Evolutionary conservation across 2,113 vertebrate genomes (phyloP).

Genomic region (Melanerpes aurifrons): DNA sequence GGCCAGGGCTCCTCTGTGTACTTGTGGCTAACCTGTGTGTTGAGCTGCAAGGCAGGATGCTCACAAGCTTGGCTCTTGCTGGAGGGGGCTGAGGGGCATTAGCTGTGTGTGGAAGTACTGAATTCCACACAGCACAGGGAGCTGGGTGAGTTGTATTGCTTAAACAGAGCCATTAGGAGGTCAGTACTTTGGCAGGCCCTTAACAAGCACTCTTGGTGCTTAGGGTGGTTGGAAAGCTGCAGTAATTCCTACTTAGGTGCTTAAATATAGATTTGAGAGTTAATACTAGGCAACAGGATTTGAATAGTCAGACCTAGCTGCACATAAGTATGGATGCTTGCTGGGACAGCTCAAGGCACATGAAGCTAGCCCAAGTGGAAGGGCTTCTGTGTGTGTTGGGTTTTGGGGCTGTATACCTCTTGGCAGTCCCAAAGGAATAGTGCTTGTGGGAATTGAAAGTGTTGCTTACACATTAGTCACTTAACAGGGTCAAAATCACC

Average conservation of each 20-base stretch:
- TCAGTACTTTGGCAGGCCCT: background rate
- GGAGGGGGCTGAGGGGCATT: background rate
- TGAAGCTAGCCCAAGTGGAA: background rate
- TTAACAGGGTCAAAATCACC: background rate
- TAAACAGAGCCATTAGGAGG: constrained; percentile 20
- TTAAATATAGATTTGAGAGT: constrained; percentile 71
- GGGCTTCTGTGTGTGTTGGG: background rate
- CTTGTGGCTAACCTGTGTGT: background rate
- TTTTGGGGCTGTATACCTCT: background rate
- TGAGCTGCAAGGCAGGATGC: background rate
- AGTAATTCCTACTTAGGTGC: constrained; percentile 59
- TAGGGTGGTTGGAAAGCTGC: constrained; percentile 40
- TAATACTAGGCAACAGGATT: constrained; percentile 51
- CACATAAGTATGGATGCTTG: background rate
- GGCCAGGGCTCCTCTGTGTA: background rate
- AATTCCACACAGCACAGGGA: background rate
- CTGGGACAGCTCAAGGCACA: background rate
- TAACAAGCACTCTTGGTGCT: constrained; percentile 37
- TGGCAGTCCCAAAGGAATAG: background rate
- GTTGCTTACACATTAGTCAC: background rate
- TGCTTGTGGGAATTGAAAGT: background rate
- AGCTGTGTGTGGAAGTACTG: background rate
- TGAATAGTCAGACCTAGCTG: constrained; percentile 10
- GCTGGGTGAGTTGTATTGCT: accelerated
- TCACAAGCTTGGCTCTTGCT: accelerated